Conservation (phyloP, 2,888 invertebrate genomes). For the Apodemia hepburni region DNA sequence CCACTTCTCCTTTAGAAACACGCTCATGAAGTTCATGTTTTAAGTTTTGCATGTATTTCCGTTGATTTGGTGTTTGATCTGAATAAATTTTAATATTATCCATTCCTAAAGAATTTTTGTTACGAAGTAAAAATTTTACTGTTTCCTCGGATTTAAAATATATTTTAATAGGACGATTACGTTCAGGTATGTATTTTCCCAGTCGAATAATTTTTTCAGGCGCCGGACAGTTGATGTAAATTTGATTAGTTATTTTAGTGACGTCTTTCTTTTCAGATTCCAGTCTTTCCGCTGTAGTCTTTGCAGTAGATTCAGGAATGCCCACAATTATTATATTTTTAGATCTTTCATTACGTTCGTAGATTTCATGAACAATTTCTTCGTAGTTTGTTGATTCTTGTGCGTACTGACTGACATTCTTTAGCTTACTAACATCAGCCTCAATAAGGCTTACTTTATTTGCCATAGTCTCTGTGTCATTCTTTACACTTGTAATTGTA, state of each 20-base stretch:
- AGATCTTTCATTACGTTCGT: too few relatives aligned
- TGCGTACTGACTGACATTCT: too few relatives aligned
- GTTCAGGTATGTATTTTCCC: background rate
- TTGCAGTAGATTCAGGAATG: too few relatives aligned
- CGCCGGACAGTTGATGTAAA: background rate
- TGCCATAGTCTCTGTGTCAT: too few relatives aligned
- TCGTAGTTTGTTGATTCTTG: too few relatives aligned
- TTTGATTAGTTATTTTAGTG: background rate
- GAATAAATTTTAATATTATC: slow-evolving; percentile 9
- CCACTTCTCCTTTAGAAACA: slow-evolving; percentile 23
- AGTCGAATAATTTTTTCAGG: background rate
- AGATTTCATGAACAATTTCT: too few relatives aligned
- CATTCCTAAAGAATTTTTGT: background rate
- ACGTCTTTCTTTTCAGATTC: background rate
- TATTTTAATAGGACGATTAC: background rate
- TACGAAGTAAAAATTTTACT: background rate
- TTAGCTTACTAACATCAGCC: too few relatives aligned
- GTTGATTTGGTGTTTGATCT: slow-evolving; percentile 30
- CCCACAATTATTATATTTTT: too few relatives aligned
- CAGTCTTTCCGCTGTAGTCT: too few relatives aligned
- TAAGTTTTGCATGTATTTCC: slow-evolving; percentile 23
- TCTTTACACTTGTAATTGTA: too few relatives aligned
- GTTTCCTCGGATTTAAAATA: background rate
- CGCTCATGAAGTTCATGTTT: slow-evolving; percentile 24
- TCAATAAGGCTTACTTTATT: too few relatives aligned